These are phyloP conservation scores for Cotesia vestalis DNA, from an alignment of 1,140 invertebrate genomes.

Conservation along the genomic window DNA sequence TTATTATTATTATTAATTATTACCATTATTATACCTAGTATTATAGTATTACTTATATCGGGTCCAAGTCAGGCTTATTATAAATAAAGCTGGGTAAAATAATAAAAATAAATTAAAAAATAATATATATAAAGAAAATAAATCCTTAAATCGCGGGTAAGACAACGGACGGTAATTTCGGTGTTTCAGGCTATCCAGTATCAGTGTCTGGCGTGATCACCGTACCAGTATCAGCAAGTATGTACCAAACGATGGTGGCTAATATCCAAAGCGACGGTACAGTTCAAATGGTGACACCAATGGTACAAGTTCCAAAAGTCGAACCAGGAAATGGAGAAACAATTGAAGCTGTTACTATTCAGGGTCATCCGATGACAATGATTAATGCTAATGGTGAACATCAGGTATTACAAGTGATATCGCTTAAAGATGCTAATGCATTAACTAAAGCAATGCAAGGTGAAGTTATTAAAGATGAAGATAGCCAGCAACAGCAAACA, in stretches of 20 bases:
- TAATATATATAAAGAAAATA: constrained; percentile 16
- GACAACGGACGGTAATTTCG: constrained; percentile 53
- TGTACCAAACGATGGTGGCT: constrained; percentile 96
- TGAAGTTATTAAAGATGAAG: constrained; percentile 66
- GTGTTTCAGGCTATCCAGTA: constrained; percentile 78
- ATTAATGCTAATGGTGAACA: constrained; percentile 76
- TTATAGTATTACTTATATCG: too few species aligned
- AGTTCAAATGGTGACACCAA: constrained; percentile 80
- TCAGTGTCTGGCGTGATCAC: constrained; percentile 94
- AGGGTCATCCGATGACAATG: constrained; percentile 79
- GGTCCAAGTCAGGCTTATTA: neutral
- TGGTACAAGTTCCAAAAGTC: constrained; percentile 81
- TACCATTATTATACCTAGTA: too few species aligned
- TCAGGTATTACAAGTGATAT: constrained; percentile 83
- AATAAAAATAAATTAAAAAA: constrained; percentile 12
- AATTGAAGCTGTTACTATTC: constrained; percentile 72
- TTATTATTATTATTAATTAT: too few species aligned
- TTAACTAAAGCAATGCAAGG: constrained; percentile 80
- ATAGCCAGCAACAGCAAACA: constrained; percentile 60
- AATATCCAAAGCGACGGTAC: constrained; percentile 86
- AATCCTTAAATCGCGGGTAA: constrained; percentile 40
- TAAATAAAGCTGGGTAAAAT: neutral
- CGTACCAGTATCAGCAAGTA: constrained; percentile 91
- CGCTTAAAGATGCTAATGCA: constrained; percentile 81
- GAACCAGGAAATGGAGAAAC: constrained; percentile 74